These are phyloP conservation scores for Heliornis fulica DNA, from an alignment of 2,113 vertebrate genomes.

Conservation along the genomic window DNA sequence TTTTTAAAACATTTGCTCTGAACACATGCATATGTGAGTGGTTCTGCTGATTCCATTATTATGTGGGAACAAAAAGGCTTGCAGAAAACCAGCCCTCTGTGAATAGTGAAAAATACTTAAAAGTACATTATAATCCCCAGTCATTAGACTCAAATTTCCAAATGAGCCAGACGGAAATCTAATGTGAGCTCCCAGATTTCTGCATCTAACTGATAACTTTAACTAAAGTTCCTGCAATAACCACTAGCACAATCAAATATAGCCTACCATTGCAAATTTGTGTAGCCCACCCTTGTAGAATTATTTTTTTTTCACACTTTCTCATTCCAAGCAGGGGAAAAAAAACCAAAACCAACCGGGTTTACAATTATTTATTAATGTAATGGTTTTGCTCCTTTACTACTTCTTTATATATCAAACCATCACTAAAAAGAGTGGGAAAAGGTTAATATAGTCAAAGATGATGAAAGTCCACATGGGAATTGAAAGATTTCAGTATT, in stretches of 20 bases:
- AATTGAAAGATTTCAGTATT: conserved; percentile 28
- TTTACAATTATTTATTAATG: conserved; percentile 41
- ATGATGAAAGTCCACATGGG: too few species aligned
- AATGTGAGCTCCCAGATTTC: not conserved
- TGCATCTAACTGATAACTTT: not conserved
- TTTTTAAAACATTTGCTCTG: not conserved
- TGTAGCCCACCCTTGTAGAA: not conserved
- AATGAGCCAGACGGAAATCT: conserved; percentile 12
- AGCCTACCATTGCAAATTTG: not conserved
- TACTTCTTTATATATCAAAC: conserved; percentile 38
- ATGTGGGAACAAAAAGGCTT: not conserved
- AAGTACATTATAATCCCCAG: not conserved
- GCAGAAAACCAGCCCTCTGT: not conserved
- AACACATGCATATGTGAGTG: not conserved
- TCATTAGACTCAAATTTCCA: not conserved
- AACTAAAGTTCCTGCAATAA: not conserved
- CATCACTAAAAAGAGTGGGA: too few species aligned
- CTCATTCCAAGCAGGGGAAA: not conserved
- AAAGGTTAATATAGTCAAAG: too few species aligned
- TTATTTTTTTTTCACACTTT: not conserved
- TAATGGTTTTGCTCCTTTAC: conserved; percentile 4
- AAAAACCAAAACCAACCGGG: not conserved
- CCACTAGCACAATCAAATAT: not conserved
- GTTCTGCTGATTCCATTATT: not conserved
- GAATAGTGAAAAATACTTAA: not conserved